Conservation (phyloP, 1,140 invertebrate genomes). For the Aleiodes sp. region DNA sequence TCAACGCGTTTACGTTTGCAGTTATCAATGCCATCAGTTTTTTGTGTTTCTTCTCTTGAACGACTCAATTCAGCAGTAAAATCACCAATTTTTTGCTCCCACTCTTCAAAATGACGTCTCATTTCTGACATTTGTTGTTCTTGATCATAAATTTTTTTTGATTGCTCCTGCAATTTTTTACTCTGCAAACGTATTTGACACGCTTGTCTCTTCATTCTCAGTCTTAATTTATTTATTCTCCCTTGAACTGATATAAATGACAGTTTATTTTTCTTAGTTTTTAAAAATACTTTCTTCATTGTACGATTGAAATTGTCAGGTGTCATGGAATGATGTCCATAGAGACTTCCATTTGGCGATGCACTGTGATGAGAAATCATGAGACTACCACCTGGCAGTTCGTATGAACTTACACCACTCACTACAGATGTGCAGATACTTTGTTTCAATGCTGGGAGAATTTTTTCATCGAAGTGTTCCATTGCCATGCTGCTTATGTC, state of each 20-base stretch:
- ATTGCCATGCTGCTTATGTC: conserved; percentile 97
- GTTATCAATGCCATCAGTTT: conserved; percentile 50
- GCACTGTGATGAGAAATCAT: conserved; percentile 53
- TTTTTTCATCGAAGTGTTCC: conserved; percentile 95
- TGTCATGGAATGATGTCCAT: conserved; percentile 36
- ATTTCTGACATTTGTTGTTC: conserved; percentile 66
- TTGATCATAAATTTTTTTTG: conserved; percentile 64
- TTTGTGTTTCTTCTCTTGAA: conserved; percentile 62
- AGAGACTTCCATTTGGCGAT: conserved; percentile 39
- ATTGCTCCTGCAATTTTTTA: conserved; percentile 64
- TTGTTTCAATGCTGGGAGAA: conserved; percentile 71
- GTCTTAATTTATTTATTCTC: conserved; percentile 54
- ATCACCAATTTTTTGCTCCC: conserved; percentile 69
- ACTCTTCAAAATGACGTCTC: conserved; percentile 68
- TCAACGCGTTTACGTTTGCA: conserved; percentile 56
- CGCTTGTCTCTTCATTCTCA: conserved; percentile 57
- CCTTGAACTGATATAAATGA: conserved; percentile 47
- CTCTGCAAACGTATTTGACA: conserved; percentile 62
- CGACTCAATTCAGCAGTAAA: conserved; percentile 65
- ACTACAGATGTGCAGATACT: conserved; percentile 57
- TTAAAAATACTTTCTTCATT: conserved; percentile 57
- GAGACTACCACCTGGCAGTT: conserved; percentile 53
- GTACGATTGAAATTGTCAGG: conserved; percentile 57
- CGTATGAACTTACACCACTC: conserved; percentile 54
- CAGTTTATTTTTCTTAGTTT: conserved; percentile 58